Evolutionary conservation across 2,113 vertebrate species (phyloP), one percentile per base, ranked within the genome.

Genomic region (Nannobrachium achirus): DNA sequence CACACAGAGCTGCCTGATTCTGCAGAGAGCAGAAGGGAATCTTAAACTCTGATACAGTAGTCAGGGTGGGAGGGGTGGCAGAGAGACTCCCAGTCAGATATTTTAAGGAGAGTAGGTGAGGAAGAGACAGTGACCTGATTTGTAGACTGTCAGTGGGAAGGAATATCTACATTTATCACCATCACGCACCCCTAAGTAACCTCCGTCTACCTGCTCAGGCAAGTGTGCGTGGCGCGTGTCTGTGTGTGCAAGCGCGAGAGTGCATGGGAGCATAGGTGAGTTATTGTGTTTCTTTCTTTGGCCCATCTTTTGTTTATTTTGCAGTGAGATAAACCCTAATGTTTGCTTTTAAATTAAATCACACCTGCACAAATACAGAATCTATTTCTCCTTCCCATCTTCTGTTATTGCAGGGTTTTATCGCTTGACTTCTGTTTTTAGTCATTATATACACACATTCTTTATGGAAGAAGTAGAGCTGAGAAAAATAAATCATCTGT

Each of bases 91-190:
- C 16, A 13, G 66, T 63, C 79, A 42, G 48, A 63, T 81, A 19
- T 39, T 71, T 58, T 57, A 46, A 60, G 42, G 61, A 41, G 38
- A 69, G 38, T 13, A 19, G 7, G 64, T 16, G 64, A 25, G 20
- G 67, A 69, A 56, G 19, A 63, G 25, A 65, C 48, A 2, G 66
- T 0, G 11, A 61, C 46, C 58, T 65, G 72, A 72, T 66, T 50
- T 42, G 73, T 33, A 7, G 50, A 57, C 25, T 10, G 45, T 63
- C 13, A 18, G 64, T 41, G 53, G 53, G 7, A 51, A 38, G 11
- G 33, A 62, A 56, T 11, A 40, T 63, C 25, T 59, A 51, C 57
- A 69, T 73, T 64, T 48, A 75, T 67, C 52, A 56, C 20, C 7
- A 25, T 48, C 52, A n/a, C 40, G 69, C 68, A 66, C 44, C 18